Percentiles rank a stretch among this genome's conserved stretches.
Conservation (phyloP, 1,140 invertebrate species). For the Pogonognathellus flavescens region DNA sequence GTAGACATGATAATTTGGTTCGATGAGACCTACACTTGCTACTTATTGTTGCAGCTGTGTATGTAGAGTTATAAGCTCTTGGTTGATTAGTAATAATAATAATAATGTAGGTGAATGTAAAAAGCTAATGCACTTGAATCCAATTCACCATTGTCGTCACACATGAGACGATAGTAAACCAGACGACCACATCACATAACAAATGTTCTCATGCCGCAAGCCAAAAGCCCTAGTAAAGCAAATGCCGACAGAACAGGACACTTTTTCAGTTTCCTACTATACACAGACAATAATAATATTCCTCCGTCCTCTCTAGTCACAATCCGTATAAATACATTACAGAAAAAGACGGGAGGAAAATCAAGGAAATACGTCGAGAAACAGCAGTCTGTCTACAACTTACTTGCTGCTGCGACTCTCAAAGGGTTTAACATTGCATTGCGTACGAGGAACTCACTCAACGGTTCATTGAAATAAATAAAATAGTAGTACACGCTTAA, state of each 20-base stretch:
- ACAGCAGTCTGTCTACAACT: background rate
- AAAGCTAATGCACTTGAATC: conserved; percentile 4
- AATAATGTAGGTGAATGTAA: background rate
- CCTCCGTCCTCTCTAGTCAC: too few species aligned
- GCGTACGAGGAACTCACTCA: conserved; percentile 34
- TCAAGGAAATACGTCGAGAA: conserved; percentile 2
- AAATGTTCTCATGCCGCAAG: background rate
- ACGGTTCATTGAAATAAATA: conserved; percentile 45
- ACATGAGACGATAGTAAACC: too few species aligned
- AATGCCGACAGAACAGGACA: conserved; percentile 26
- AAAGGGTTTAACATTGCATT: conserved; percentile 16
- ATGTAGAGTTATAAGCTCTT: background rate
- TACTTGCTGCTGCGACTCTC: background rate
- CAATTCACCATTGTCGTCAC: background rate
- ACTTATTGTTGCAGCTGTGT: background rate
- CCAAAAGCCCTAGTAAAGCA: background rate
- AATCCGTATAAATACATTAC: too few species aligned
- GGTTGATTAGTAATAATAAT: too few species aligned
- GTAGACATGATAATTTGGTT: too few species aligned
- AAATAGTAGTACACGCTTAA: conserved; percentile 6
- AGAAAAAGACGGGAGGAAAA: background rate
- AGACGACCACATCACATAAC: conserved; percentile 8
- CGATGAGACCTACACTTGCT: too few species aligned
- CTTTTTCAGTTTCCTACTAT: background rate
- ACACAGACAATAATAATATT: background rate